Evolutionary conservation across 2,797 vertebrate species (phyloP), one percentile per base, ranked within the genome.

Genomic region (Sciaenops ocellatus): DNA sequence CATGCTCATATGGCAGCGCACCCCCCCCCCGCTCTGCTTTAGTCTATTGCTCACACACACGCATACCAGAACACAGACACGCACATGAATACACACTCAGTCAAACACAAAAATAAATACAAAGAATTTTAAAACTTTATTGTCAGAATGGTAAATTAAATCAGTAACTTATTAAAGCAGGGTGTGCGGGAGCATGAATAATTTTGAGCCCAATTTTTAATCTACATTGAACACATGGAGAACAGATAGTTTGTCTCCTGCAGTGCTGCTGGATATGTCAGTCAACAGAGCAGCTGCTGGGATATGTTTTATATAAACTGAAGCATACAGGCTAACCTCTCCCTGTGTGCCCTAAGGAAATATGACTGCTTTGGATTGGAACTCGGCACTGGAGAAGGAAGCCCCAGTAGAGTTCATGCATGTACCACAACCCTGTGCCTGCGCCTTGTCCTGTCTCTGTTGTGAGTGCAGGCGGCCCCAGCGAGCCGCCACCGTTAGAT

Each of bases 291-390:
- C 94, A 94, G 93, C 92, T 92, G 93, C 90, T 78, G 93, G 87
- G 88, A 90, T 93, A 92, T 84, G 93, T 93, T 95, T 93, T 91
- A 92, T 94, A 94, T 95, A 94, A 95, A 94, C 91, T 82, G 79
- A 90, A 92, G 88, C 86, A 77, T 85, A 90, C 80, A 87, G 76
- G 71, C 85, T 64, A 92, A 83, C 82, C 91, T 93, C 85, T 92
- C 90, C 85, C 82, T 82, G 76, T 82, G 78, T 86, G 88, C 93
- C 95, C 93, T 88, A 69, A 95, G 93, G 94, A 94, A 94, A 95
- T 90, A 93, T 92, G 93, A 95, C 91, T 93, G 90, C 93, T 93
- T 83, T 79, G 87, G 92, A 94, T 90, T 94, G 93, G 91, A 95
- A 94, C 93, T 92, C 84, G 3, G 86, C 73, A 78, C 84, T 68